Base-by-base conservation (phyloP, 2,113 vertebrate genomes). In the Ellobius talpinus region DNA sequence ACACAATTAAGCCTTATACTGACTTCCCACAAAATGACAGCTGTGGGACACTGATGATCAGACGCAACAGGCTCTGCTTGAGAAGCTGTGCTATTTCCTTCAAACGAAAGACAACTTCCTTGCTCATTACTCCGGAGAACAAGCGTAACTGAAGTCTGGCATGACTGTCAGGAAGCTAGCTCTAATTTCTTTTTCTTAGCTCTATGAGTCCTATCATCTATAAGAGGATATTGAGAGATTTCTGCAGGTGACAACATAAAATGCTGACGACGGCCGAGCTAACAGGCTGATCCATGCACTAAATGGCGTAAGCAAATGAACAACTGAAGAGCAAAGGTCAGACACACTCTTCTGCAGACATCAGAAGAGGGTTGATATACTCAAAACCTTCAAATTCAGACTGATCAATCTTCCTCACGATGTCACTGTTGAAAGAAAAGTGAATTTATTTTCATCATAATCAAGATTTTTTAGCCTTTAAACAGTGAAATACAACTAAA, bases 371-470 rank as follows among this genome's bases (percentile, higher is more conserved):
- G 98, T 99, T 99, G 98, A 99, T 99, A 98, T 99, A 99, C 98
- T 99, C 99, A 82, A 99, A 99, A 39, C 99, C 99, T 99, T 99
- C 99, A 96, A 99, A 99, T 98, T 99, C 99, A 73, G 99, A 99
- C 98, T 99, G 99, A 98, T 99, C 99, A 89, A 99, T 99, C 99
- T 99, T 99, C 99, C 99, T 99, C 92, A 99, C 99, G 96, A 99
- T 99, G 90, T 99, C 99, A 66, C 99, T 99, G 96, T 97, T 81
- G 96, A 95, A 96, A 98, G 73, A 96, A 98, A 86, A 94, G 96
- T 89, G 12, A 92, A 29, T 88, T 89, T 55, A 97, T 94, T 95
- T 82, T 97, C 76, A 97, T 86, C 81, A 95, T 74, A 88, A 93
- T 72, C n/a, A 87, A 85, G 29, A 96, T 90, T 82, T 95, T 79